Evolutionary conservation across 2,888 invertebrate genomes (phyloP), one percentile per base, ranked within the genome.

Genomic region (Drosophila mimetica): DNA sequence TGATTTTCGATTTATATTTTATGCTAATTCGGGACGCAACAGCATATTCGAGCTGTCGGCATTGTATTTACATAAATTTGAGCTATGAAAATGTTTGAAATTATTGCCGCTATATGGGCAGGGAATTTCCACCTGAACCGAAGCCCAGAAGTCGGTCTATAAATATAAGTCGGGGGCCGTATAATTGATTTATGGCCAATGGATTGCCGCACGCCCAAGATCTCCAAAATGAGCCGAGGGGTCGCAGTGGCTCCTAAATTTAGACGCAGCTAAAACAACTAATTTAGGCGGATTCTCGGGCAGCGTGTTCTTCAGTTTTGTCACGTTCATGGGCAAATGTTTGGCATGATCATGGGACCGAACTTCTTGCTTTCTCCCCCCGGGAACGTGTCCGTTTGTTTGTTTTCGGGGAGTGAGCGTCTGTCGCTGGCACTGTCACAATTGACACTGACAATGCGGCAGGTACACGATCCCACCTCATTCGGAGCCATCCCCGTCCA

Each of bases 301-400:
- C 30, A 22, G 39, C 73, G 63, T 90, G 90, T 90, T 89, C 88
- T 87, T 76, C 72, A 81, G 71, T 90, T 90, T 90, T 90, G 90
- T 90, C 90, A 90, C 90, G 90, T 90, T 90, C 90, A 90, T 74
- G 88, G 89, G 87, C 89, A 87, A 63, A 71, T 71, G 71, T 54
- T 72, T 48, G 76, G 76, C 79, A 73, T 70, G 78, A 73, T 67
- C 74, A 65, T 54, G 25, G 51, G 32, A 32, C 54, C 36, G 52
- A n/a, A 25, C 7, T 7, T 25, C 1, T 22, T 22, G 22, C 51
- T 16, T 1, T 11, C 3, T 16, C 22, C 65, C 30, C 54, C 44
- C 25, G 32, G 54, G 77, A 64, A 71, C 77, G 70, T 86, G 86
- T 86, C 79, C 80, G 80, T 86, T 83, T 84, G 88, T 84, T 88